Conservation (phyloP, 2,113 vertebrate genomes). For the Coryphaenoides rupestris region DNA sequence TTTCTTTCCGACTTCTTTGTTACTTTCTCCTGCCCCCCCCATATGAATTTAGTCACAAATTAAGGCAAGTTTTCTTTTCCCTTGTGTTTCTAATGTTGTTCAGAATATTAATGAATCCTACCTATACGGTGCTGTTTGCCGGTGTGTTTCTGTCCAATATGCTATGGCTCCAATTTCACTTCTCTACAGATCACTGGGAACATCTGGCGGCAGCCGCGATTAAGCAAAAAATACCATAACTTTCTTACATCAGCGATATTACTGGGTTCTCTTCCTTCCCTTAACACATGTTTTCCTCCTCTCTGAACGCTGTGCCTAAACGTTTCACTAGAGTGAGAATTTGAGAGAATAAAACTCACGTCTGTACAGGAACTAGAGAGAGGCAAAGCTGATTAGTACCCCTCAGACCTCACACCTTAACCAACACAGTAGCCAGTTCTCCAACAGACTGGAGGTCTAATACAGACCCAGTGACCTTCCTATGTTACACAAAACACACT, state of each 20-base stretch:
- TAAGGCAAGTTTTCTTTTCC: not conserved
- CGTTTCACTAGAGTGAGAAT: constrained; percentile 8
- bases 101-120: constrained; percentile 10
- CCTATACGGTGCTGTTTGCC: not conserved
- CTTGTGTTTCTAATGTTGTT: constrained; percentile 25
- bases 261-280: constrained; percentile 4
- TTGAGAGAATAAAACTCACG: not conserved
- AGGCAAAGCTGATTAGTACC: not conserved
- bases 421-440: no score
- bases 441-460: no score
- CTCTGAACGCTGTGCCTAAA: not conserved
- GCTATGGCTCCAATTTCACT: not conserved
- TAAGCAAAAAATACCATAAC: not conserved
- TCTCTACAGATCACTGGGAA: constrained; percentile 17
- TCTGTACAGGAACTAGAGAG: not conserved
- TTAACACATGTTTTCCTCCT: constrained; percentile 19
- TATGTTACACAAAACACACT: no score
- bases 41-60: not conserved
- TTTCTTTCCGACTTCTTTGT: not conserved
- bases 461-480: no score
- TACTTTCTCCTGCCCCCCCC: not conserved
- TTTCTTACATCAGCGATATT: constrained; percentile 15
- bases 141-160: no score
- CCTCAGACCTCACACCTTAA: no score
- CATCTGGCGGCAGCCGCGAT: constrained; percentile 16